Percentiles rank a stretch among this genome's conserved stretches.
phyloP scores from a whole-genome alignment of 2,888 invertebrate genomes.

The Cheilosia urbana region DNA sequence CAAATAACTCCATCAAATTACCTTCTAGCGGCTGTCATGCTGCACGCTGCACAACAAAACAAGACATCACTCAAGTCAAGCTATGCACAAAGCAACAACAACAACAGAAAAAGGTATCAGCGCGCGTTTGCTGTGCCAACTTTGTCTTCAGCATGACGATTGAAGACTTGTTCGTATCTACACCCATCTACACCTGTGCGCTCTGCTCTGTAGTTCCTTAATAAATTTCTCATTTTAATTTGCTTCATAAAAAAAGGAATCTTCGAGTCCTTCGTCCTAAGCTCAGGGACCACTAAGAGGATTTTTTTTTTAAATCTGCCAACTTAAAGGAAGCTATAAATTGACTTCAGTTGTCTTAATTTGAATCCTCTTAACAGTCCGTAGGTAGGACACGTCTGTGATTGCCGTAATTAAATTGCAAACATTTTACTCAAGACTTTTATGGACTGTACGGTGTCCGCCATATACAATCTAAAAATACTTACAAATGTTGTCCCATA shows the following conservation, averaged over 20 bases:
- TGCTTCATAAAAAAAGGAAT: slow-evolving; percentile 47
- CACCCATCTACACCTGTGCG: slow-evolving; percentile 48
- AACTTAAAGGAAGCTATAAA: slow-evolving; percentile 63
- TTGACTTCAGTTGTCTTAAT: slow-evolving; percentile 66
- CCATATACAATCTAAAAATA: slow-evolving; percentile 13
- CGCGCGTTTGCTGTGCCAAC: slow-evolving; percentile 1
- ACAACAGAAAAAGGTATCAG: not conserved
- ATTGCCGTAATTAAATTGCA: slow-evolving; percentile 70
- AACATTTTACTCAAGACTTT: slow-evolving; percentile 53
- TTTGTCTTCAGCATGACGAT: slow-evolving; percentile 19
- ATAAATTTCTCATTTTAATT: slow-evolving; percentile 69
- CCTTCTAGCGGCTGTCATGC: slow-evolving; percentile 61
- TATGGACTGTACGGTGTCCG: slow-evolving; percentile 24
- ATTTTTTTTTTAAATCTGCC: not conserved
- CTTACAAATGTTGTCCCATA: slow-evolving; percentile 31
- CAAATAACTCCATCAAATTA: slow-evolving; percentile 73
- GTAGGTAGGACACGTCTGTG: slow-evolving; percentile 46
- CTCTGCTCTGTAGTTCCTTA: slow-evolving; percentile 29
- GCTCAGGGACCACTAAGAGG: not conserved
- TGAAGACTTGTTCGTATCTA: slow-evolving; percentile 12
- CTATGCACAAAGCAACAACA: not conserved
- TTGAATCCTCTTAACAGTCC: slow-evolving; percentile 57
- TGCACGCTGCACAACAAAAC: slow-evolving; percentile 52
- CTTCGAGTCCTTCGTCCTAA: slow-evolving; percentile 44
- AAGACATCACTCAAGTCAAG: slow-evolving; percentile 64